Percentiles rank a stretch among this genome's conserved stretches.
These are phyloP conservation scores for Rotaria macrura DNA, from an alignment of 2,888 invertebrate genomes.

Conservation along the genomic window DNA sequence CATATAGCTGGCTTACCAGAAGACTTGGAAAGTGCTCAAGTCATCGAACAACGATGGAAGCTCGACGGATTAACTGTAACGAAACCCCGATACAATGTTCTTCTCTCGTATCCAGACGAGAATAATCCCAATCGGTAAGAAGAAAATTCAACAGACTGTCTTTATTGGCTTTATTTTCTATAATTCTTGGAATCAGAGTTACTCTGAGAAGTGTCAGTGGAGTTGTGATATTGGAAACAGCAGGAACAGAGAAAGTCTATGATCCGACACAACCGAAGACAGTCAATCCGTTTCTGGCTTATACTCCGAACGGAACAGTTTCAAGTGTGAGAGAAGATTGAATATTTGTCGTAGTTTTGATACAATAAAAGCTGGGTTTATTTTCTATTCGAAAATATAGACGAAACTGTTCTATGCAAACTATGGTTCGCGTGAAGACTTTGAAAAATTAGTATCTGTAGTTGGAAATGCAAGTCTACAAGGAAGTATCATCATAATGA, in stretches of 20 bases:
- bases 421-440: constrained; percentile 27
- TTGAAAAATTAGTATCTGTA: constrained; percentile 31
- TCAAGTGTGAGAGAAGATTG: neutral
- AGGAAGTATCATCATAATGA: constrained; percentile 21
- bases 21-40: neutral
- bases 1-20: constrained; percentile 20
- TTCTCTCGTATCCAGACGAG: neutral
- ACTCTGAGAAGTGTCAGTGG: neutral
- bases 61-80: neutral
- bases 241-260: neutral
- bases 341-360: neutral
- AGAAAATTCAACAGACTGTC: too few relatives aligned
- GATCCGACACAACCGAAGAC: neutral
- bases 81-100: neutral
- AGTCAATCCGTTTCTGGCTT: constrained; percentile 31
- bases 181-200: neutral
- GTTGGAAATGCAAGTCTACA: neutral
- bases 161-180: neutral
- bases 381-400: neutral
- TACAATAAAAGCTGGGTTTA: accelerated
- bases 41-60: neutral
- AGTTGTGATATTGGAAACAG: neutral
- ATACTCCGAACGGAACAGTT: constrained; percentile 23
- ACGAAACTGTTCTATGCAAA: constrained; percentile 28
- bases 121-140: neutral